Base-by-base conservation (phyloP, 2,113 vertebrate species). In the Catharus bicknelli region DNA sequence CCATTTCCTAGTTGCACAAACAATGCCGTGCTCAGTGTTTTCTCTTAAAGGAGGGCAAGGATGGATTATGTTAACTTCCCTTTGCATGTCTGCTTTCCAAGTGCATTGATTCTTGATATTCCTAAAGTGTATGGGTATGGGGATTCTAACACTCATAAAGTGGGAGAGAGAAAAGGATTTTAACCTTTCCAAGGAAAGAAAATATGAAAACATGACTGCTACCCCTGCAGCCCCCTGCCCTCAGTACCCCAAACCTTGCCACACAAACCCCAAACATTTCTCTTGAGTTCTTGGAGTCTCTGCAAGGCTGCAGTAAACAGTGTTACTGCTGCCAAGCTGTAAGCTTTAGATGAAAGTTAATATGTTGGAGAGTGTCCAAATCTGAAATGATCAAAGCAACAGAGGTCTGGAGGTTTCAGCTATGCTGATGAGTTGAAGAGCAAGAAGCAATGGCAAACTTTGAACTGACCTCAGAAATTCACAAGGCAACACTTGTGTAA, bases 331-430 rank as follows among this genome's bases (percentile, higher is more conserved):
- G 81, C 94, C 90, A 94, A 94, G 38, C 77, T 89, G 81, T 64
- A 84, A 69, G 74, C 42, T 76, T 53, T 45, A 87, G 69, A 78
- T 76, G 92, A 62, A 90, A 94, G 81, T 73, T 88, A 84, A 57
- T 78, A 29, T 59, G 29, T 90, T 92, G 70, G 69, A 92, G 29
- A 54, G 20, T 66, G 58, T 84, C 90, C 86, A 95, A 81, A 45
- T 88, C 85, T 79, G 45, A 92, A 90, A 68, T 79, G 86, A 84
- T 93, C 66, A 92, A 84, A 94, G 59, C 16, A 34, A 87, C 50
- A 22, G 48, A 86, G 81, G 40, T 92, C 77, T 88, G 73, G 50
- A 82, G 69, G 34, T 72, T 89, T 94, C 54, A 84, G 50, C 62
- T 89, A 13, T 12, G 12, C 69, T 79, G 53, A 53, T 72, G 69